Conservation (phyloP, 2,113 vertebrate genomes). For the Varanus salvator region DNA sequence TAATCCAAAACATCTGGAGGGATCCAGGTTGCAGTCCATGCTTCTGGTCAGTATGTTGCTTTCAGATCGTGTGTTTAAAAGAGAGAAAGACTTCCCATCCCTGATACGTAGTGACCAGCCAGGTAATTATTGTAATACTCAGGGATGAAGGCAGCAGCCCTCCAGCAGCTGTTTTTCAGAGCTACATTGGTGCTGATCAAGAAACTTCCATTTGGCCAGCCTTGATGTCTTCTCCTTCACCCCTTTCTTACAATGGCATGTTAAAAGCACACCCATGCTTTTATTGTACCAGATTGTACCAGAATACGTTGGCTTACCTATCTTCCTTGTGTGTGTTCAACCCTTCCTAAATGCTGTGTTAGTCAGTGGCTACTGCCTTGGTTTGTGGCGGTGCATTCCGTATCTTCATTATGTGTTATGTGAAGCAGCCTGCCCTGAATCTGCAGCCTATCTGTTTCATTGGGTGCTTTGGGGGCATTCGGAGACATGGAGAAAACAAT, state of each 20-base stretch:
- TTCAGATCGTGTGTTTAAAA: not conserved
- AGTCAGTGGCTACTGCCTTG: too few relatives aligned
- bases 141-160: not conserved
- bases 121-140: not conserved
- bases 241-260: too few relatives aligned
- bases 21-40: not conserved
- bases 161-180: too few relatives aligned
- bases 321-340: not conserved
- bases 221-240: too few relatives aligned
- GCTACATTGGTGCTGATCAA: not conserved
- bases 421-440: too few relatives aligned
- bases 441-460: not conserved
- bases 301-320: too few relatives aligned
- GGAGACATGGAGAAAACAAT: not conserved
- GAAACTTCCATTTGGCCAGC: not conserved
- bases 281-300: too few relatives aligned
- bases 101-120: too few relatives aligned
- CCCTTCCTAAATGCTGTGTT: not conserved
- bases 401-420: not conserved
- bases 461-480: not conserved
- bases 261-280: too few relatives aligned
- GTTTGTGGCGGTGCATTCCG: not conserved
- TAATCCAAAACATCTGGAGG: too few relatives aligned
- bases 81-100: too few relatives aligned
- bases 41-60: not conserved